Evolutionary conservation across 2,888 invertebrate genomes (phyloP).

Genomic region (Omphaloscelis lunosa): DNA sequence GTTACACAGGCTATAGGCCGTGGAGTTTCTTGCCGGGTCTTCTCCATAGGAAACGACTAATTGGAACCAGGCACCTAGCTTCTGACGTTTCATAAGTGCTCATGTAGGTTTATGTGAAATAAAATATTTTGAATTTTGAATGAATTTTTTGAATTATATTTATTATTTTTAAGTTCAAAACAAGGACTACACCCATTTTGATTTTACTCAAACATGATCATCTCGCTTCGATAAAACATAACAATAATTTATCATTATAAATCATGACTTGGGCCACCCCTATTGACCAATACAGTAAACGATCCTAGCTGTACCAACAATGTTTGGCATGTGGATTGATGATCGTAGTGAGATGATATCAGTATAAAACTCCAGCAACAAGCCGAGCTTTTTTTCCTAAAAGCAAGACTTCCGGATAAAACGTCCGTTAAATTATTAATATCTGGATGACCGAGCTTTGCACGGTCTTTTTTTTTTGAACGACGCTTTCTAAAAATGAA

Average conservation of each 20-base stretch:
- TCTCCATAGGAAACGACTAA: too few species aligned
- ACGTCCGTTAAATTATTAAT: too few species aligned
- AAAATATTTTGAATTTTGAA: too few species aligned
- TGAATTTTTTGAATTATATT: too few species aligned
- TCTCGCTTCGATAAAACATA: conserved; percentile 5
- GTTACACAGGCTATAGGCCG: too few species aligned
- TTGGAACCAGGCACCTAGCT: too few species aligned
- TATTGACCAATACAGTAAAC: conserved; percentile 26
- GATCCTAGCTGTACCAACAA: conserved; percentile 12
- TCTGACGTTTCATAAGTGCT: too few species aligned
- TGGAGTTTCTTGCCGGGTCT: too few species aligned
- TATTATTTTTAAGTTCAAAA: neutral
- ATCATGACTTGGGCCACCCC: conserved; percentile 22
- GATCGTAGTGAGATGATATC: conserved; percentile 1
- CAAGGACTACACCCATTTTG: neutral
- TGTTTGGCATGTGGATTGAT: conserved; percentile 20
- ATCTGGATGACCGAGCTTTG: too few species aligned
- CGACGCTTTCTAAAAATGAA: too few species aligned
- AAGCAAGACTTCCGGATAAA: neutral
- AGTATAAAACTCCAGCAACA: neutral
- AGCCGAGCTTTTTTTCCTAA: neutral
- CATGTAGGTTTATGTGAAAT: too few species aligned
- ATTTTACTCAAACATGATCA: neutral
- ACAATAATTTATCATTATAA: conserved; percentile 39
- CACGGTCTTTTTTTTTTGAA: too few species aligned